A percentile compares a stretch with the other conserved stretches of the same genome.
Conservation (phyloP, 2,113 vertebrate species). For the Trinectes maculatus region DNA sequence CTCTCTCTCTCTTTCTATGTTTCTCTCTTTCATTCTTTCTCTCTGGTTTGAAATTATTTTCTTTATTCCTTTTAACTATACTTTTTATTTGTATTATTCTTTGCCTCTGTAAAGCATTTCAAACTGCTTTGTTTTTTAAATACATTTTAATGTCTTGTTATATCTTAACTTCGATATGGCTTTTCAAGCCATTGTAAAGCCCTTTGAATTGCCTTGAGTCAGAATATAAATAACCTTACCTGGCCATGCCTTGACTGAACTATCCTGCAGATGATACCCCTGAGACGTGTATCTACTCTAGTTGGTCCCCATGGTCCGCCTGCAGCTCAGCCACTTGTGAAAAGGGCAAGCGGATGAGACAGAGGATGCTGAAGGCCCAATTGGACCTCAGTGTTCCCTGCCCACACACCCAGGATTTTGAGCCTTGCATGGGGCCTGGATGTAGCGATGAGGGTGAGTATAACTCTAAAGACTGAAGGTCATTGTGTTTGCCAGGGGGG, state of each 20-base stretch:
- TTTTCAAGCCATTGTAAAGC: background rate
- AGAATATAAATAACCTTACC: background rate
- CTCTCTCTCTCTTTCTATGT: background rate
- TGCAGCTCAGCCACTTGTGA: slow-evolving; percentile 98
- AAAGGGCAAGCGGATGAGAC: slow-evolving; percentile 97
- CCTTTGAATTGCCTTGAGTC: background rate
- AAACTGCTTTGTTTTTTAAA: background rate
- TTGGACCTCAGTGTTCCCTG: slow-evolving; percentile 96
- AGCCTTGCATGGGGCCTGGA: slow-evolving; percentile 98
- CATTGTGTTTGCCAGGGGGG: background rate
- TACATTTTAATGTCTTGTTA: background rate
- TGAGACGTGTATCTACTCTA: slow-evolving; percentile 98
- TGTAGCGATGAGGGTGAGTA: slow-evolving; percentile 94
- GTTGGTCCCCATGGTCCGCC: slow-evolving; percentile 98
- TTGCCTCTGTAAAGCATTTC: background rate
- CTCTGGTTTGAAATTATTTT: no score
- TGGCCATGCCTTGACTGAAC: background rate
- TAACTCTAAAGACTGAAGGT: background rate
- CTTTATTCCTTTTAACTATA: background rate
- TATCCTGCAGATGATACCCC: slow-evolving; percentile 91
- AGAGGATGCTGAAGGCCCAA: slow-evolving; percentile 98
- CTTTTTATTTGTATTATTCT: no score
- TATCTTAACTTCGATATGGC: background rate
- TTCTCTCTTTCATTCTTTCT: background rate
- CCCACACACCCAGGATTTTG: slow-evolving; percentile 97